Conservation (phyloP, 2,888 invertebrate genomes). For the Laspeyria flexula region DNA sequence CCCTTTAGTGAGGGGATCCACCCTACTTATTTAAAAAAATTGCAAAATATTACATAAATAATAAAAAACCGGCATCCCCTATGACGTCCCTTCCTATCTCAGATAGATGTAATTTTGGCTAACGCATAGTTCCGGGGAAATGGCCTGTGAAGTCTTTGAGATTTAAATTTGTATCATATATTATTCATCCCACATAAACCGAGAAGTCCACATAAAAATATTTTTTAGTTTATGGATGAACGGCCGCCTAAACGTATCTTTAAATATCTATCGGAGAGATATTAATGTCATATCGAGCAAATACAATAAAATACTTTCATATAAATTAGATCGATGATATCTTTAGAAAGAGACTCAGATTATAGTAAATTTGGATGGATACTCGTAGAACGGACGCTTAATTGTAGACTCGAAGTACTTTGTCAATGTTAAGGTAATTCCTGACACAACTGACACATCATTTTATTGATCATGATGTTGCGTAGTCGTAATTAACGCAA, state of each 20-base stretch:
- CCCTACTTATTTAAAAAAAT: conserved; percentile 83
- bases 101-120: conserved; percentile 74
- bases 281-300: conserved; percentile 2
- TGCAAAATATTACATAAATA: conserved; percentile 85
- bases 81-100: conserved; percentile 53
- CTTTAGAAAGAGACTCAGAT: no score
- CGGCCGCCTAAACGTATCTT: conserved; percentile 8
- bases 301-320: not conserved
- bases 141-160: conserved; percentile 74
- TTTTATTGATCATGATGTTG: no score
- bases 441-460: no score
- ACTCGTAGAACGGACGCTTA: no score
- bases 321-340: not conserved
- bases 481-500: no score
- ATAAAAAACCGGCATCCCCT: conserved; percentile 69
- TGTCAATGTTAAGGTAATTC: no score
- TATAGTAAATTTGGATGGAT: no score
- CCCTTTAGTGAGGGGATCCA: conserved; percentile 83
- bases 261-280: conserved; percentile 5
- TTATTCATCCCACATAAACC: conserved; percentile 62
- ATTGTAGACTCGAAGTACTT: no score
- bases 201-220: conserved; percentile 21
- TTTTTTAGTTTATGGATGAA: conserved; percentile 30
- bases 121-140: conserved; percentile 79
- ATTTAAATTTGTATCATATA: conserved; percentile 69